These are phyloP conservation scores for Drosophila algonquin DNA, from an alignment of 2,888 invertebrate genomes.

Conservation along the genomic window DNA sequence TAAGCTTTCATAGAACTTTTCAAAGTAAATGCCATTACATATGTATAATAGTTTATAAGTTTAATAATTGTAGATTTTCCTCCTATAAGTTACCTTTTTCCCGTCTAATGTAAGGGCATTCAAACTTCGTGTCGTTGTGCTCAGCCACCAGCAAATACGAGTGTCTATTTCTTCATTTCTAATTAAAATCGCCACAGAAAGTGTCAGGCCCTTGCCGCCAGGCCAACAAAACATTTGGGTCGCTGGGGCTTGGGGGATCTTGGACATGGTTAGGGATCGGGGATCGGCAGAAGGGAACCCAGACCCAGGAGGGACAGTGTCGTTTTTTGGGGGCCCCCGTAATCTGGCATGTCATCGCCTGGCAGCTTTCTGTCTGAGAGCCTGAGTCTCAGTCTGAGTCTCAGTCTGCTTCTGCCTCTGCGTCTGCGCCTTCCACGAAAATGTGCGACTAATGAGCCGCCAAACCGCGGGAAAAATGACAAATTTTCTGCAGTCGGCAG, in stretches of 20 bases:
- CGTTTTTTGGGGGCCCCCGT: slow-evolving; percentile 47
- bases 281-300: neutral
- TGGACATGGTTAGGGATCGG: slow-evolving; percentile 10
- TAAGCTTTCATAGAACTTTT: too few species aligned
- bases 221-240: slow-evolving; percentile 53
- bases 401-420: neutral
- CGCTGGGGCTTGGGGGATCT: slow-evolving; percentile 31
- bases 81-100: too few species aligned
- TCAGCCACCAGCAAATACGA: neutral
- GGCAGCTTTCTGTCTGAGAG: slow-evolving; percentile 70
- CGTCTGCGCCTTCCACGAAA: slow-evolving; percentile 76
- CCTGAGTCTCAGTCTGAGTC: slow-evolving; percentile 35
- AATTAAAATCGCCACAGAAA: slow-evolving; percentile 78
- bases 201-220: slow-evolving; percentile 66
- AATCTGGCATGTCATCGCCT: slow-evolving; percentile 75
- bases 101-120: neutral
- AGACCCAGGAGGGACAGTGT: slow-evolving; percentile 43
- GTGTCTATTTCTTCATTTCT: slow-evolving; percentile 51
- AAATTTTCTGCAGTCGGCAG: slow-evolving; percentile 65
- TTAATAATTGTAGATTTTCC: too few species aligned
- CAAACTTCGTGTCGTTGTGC: neutral
- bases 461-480: slow-evolving; percentile 79
- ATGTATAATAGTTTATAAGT: too few species aligned
- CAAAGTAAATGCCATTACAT: too few species aligned
- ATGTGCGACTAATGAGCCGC: slow-evolving; percentile 78